Evolutionary conservation across 2,888 invertebrate genomes (phyloP), one percentile per base, ranked within the genome.

Genomic region (Pediacus dermestoides): DNA sequence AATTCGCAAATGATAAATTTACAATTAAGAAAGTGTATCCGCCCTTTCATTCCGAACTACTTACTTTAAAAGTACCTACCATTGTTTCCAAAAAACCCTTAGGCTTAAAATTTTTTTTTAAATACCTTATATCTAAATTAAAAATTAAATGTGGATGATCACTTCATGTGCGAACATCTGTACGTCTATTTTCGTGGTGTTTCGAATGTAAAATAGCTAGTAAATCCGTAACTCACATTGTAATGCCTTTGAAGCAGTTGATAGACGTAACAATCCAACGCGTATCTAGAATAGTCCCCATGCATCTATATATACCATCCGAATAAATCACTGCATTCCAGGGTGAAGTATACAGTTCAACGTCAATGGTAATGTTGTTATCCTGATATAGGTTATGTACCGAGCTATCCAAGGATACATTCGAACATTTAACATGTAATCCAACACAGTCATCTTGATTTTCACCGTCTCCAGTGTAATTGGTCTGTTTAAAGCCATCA

Each of bases 321-420:
- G 76, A 70, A 63, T 78, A 85, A 34, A 90, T 70, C 53, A 82
- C 81, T 0, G 80, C 85, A 55, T 80, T 69, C 88, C 88, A 89
- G 0, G 87, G 85, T 75, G 81, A 80, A 40, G 68, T 52, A 50
- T 71, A 70, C 15, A 63, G 55, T 16, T 62, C 67, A 52, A 67
- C 60, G 22, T 58, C 48, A 23, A 58, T 47, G 34, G 66, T 65
- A 34, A 30, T 30, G 33, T 68, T 34, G 34, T 54, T 48, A 44
- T 53, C 48, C 34, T 40, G 42, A 42, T 48, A 38, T 30, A 45
- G 30, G 22, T 39, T 42, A 37, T 55, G 50, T 23, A 52, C 38
- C 7, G 33, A 27, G 33, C 70, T 57, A 16, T 70, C 70, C 39
- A 64, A 71, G 8, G 74, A 64, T 3, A 69, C 61, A 48, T 71